Evolutionary conservation across 1,140 invertebrate genomes (phyloP).

Genomic region (Armadillidium nasatum): DNA sequence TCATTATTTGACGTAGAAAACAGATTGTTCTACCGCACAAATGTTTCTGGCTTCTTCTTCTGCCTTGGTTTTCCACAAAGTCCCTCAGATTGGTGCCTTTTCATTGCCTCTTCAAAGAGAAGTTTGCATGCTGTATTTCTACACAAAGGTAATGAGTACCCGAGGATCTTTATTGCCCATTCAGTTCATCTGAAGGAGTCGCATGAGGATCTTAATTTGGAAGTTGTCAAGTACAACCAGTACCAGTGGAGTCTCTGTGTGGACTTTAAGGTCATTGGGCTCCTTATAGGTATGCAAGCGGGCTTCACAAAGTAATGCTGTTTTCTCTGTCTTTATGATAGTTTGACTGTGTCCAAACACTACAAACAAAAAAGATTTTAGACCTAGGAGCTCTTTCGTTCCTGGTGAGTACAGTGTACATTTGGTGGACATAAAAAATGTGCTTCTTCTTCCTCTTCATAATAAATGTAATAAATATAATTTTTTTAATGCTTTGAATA

Average conservation of each 20-base stretch:
- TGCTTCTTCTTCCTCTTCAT: slow-evolving; percentile 3
- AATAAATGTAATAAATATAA: slow-evolving; percentile 7
- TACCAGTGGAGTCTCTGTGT: slow-evolving; percentile 33
- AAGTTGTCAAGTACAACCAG: slow-evolving; percentile 21
- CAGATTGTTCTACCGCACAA: slow-evolving; percentile 23
- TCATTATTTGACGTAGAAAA: slow-evolving; percentile 27
- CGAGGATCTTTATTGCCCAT: background rate
- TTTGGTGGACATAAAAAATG: background rate
- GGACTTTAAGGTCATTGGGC: slow-evolving; percentile 34
- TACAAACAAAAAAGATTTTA: no score
- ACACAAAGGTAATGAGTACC: background rate
- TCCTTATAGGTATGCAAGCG: slow-evolving; percentile 21
- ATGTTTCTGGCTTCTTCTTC: slow-evolving; percentile 17
- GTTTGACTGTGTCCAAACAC: no score
- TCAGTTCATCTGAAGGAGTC: background rate
- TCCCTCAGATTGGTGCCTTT: slow-evolving; percentile 25
- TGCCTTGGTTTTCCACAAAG: slow-evolving; percentile 16
- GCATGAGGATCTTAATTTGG: slow-evolving; percentile 21
- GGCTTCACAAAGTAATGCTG: slow-evolving; percentile 17
- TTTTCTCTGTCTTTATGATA: background rate
- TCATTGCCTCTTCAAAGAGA: slow-evolving; percentile 23
- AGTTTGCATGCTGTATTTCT: background rate
- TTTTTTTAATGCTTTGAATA: slow-evolving; percentile 7
- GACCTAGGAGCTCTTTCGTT: no score
- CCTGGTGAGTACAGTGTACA: no score